A percentile compares a stretch with the other conserved stretches of the same genome.
Evolutionary conservation across 2,113 vertebrate genomes (phyloP).

Genomic region (Barnardius zonarius): DNA sequence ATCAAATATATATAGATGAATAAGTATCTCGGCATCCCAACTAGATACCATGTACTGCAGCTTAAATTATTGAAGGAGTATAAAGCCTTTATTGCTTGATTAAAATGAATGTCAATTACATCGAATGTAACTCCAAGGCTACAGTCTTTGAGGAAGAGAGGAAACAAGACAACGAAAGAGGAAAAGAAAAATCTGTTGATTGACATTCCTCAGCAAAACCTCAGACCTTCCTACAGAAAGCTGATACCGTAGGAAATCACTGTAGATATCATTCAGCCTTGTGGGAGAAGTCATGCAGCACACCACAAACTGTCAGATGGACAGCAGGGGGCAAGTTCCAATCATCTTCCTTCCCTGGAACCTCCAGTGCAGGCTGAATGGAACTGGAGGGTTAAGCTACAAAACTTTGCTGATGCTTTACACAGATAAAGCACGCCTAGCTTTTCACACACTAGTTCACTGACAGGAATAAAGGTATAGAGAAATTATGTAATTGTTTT

Average conservation of each 20-base stretch:
- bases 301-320: neutral
- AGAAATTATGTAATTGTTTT: neutral
- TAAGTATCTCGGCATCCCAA: neutral
- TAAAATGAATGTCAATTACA: neutral
- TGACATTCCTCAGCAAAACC: neutral
- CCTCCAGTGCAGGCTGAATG: neutral
- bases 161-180: neutral
- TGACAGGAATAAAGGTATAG: neutral
- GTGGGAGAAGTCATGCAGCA: neutral
- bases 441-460: neutral
- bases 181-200: neutral
- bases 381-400: neutral
- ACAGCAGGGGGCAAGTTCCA: neutral
- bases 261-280: neutral
- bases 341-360: neutral
- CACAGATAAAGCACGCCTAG: neutral
- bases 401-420: neutral
- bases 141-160: neutral
- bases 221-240: neutral
- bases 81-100: neutral
- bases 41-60: neutral
- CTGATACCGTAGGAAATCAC: neutral
- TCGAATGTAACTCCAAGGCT: neutral
- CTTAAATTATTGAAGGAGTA: neutral
- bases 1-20: neutral